These are phyloP conservation scores for Pocillopora grandis DNA, from an alignment of 92 coral and sea anemone species.

Conservation along the genomic window DNA sequence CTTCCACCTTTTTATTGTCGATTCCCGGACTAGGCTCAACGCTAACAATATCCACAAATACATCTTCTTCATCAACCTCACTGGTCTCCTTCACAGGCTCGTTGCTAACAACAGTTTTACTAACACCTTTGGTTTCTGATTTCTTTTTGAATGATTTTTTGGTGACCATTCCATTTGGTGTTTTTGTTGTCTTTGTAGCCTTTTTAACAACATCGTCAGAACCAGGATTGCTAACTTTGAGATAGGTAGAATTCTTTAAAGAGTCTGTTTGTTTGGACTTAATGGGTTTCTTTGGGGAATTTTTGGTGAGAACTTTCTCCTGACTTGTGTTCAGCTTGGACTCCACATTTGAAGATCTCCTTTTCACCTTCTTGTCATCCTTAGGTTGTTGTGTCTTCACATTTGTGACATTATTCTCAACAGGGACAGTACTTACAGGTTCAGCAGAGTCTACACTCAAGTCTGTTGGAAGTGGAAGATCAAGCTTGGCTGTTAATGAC, in stretches of 20 bases:
- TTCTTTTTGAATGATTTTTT: constrained; percentile 38
- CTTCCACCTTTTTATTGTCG: constrained; percentile 24
- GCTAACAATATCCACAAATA: constrained; percentile 71
- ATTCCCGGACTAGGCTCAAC: constrained; percentile 56
- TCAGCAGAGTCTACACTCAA: constrained; percentile 1
- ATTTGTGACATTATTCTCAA: neutral
- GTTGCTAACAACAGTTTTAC: neutral
- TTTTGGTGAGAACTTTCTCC: constrained; percentile 37
- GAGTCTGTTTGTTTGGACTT: constrained; percentile 46
- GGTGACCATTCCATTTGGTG: constrained; percentile 8
- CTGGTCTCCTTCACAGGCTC: constrained; percentile 31
- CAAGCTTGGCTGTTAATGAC: constrained; percentile 37
- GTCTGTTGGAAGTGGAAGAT: constrained; percentile 6
- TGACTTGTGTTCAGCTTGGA: constrained; percentile 15
- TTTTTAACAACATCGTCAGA: constrained; percentile 36
- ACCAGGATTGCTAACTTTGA: neutral
- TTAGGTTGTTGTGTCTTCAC: constrained; percentile 40
- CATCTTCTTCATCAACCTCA: constrained; percentile 77
- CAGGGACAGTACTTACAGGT: neutral
- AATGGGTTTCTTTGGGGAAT: constrained; percentile 30
- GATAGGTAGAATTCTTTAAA: neutral
- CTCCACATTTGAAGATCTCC: constrained; percentile 26
- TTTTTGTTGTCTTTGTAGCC: constrained; percentile 40
- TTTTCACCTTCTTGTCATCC: constrained; percentile 42
- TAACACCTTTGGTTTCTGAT: constrained; percentile 17